Base-by-base conservation (phyloP, 2,797 vertebrate species). In the Siniperca obscura region DNA sequence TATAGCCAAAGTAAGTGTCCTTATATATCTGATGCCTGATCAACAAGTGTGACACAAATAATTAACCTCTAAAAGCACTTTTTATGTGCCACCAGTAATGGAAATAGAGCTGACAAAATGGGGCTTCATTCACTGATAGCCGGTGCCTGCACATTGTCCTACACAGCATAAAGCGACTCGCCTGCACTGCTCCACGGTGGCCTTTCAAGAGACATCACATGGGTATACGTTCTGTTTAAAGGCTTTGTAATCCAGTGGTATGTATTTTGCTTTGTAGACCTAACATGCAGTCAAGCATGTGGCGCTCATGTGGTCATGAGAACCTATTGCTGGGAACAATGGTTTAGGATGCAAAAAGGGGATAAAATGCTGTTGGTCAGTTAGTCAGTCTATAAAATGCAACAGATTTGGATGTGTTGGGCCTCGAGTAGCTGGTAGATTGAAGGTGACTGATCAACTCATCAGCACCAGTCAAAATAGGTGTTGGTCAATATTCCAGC, bases 221-320 rank as follows among this genome's bases (percentile, higher is more conserved):
- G 61, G 19, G 10, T 52, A 30, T 50, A 22, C 14, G n/a, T 78
- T 71, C 27, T 38, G 44, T 83, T 82, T 57, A 48, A 56, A 74
- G 34, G 53, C 64, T 82, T 83, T 87, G 78, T 81, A 42, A 27
- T 71, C 30, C 70, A 40, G 53, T 75, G 66, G 70, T 72, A 36
- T 74, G 70, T 50, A 27, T 10, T 25, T 57, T 42, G 44, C 60
- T 85, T 78, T 76, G 84, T 68, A 59, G 68, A 56, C 46, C 50
- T 36, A 25, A 73, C 83, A 42, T 16, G 7, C 22, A 72, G 72
- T 64, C 10, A 17, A 80, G 56, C 60, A 64, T 70, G 75, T 52
- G 3, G 22, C 22, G 34, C 57, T 75, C 50, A 70, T 42, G 30
- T 72, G 40, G 53, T 56, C 30, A 25, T 40, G 30, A 19, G 14